Conservation (phyloP, 2,113 vertebrate species). For the Neolamprologus modestus region DNA sequence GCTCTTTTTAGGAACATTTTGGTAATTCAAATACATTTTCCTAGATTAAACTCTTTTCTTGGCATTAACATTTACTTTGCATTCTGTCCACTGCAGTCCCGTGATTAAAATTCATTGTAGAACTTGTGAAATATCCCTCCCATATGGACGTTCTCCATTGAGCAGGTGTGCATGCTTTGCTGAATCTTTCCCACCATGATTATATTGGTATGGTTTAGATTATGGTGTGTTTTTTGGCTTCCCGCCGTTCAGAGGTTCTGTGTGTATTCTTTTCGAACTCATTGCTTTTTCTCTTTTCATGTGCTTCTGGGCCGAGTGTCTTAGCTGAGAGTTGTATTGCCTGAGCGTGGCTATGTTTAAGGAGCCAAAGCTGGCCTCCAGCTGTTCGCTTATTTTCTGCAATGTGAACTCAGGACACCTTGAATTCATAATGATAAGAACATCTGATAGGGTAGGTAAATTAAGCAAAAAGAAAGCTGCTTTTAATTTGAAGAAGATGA, state of each 20-base stretch:
- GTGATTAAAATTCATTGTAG: slow-evolving; percentile 37
- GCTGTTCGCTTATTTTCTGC: slow-evolving; percentile 26
- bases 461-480: background rate
- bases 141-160: slow-evolving; percentile 13
- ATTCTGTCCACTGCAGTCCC: slow-evolving; percentile 4
- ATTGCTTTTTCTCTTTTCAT: slow-evolving; percentile 30
- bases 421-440: slow-evolving; percentile 33
- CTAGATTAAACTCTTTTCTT: slow-evolving; percentile 12
- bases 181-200: slow-evolving; percentile 45
- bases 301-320: slow-evolving; percentile 21
- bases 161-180: slow-evolving; percentile 57
- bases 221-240: slow-evolving; percentile 62
- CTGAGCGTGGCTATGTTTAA: background rate
- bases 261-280: slow-evolving; percentile 45
- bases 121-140: slow-evolving; percentile 28
- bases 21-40: slow-evolving; percentile 1
- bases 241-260: slow-evolving; percentile 10
- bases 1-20: background rate
- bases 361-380: slow-evolving; percentile 39
- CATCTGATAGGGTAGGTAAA: background rate
- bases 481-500: background rate
- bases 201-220: slow-evolving; percentile 58
- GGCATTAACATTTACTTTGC: slow-evolving; percentile 20
- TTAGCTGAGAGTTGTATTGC: slow-evolving; percentile 19
- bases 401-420: slow-evolving; percentile 22